phyloP scores from a whole-genome alignment of 1,140 invertebrate genomes.

The Oncopodura yosiiana region DNA sequence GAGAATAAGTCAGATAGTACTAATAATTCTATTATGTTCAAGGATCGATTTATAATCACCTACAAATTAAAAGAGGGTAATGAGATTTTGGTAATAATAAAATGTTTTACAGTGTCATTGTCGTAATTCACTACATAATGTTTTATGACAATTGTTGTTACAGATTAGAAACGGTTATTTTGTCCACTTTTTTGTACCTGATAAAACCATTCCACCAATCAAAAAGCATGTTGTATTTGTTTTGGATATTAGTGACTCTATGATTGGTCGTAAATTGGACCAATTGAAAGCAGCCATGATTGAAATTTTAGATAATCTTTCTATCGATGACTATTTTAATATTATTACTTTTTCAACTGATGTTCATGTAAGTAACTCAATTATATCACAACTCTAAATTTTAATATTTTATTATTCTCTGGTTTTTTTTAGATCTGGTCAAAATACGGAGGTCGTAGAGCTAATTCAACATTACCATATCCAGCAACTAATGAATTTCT shows the following conservation, averaged over 20 bases:
- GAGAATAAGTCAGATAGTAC: no score
- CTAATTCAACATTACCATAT: not conserved
- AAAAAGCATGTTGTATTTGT: constrained; percentile 60
- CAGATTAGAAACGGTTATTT: constrained; percentile 63
- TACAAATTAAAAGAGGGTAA: no score
- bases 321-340: constrained; percentile 52
- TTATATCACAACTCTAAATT: not conserved
- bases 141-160: constrained; percentile 30
- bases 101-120: no score
- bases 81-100: no score
- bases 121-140: no score
- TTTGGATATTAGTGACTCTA: constrained; percentile 59
- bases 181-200: constrained; percentile 61
- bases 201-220: constrained; percentile 44
- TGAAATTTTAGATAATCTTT: constrained; percentile 50
- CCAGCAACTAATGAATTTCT: not conserved
- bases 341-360: constrained; percentile 51
- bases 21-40: no score
- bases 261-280: constrained; percentile 51
- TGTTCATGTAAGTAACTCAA: constrained; percentile 41
- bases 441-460: not conserved
- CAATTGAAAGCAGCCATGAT: constrained; percentile 57
- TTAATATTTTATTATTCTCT: not conserved
- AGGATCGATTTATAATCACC: no score
- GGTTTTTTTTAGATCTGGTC: not conserved